These are phyloP conservation scores for Dromococcyx pavoninus DNA, from an alignment of 2,797 vertebrate species.

Conservation along the genomic window DNA sequence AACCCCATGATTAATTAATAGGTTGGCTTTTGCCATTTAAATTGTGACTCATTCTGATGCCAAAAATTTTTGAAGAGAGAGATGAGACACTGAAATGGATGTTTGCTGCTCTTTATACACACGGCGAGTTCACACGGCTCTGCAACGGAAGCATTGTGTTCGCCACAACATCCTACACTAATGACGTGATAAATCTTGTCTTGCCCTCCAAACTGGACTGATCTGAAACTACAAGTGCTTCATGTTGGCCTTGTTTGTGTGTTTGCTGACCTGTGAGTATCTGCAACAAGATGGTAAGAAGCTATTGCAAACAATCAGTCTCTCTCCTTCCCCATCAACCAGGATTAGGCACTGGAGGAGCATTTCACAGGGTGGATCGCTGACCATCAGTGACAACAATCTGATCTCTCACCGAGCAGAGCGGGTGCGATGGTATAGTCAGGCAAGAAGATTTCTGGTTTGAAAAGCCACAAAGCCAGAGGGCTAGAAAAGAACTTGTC, in stretches of 20 bases:
- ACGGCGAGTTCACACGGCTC: not conserved
- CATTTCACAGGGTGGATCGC: not conserved
- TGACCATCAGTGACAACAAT: not conserved
- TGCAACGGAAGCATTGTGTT: not conserved
- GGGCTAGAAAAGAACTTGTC: not conserved
- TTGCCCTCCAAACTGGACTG: not conserved
- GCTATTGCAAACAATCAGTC: not conserved
- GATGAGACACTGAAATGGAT: rapidly evolving
- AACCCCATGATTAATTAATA: not conserved
- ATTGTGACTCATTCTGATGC: not conserved
- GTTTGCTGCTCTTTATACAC: not conserved
- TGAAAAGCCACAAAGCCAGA: not conserved
- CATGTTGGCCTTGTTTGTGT: not conserved
- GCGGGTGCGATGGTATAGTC: not conserved
- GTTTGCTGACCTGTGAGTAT: not conserved
- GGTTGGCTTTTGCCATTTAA: not conserved
- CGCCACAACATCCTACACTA: not conserved
- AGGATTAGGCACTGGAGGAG: not conserved
- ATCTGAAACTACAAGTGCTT: not conserved
- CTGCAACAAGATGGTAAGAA: not conserved
- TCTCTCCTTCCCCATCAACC: not conserved
- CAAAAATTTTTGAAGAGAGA: not conserved
- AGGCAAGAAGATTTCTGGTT: not conserved
- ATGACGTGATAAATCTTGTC: not conserved
- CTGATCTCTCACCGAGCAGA: not conserved